A percentile compares a stretch with the other conserved stretches of the same genome.
phyloP scores from a whole-genome alignment of 92 coral and sea anemone genomes.

The Actinernus sp. region DNA sequence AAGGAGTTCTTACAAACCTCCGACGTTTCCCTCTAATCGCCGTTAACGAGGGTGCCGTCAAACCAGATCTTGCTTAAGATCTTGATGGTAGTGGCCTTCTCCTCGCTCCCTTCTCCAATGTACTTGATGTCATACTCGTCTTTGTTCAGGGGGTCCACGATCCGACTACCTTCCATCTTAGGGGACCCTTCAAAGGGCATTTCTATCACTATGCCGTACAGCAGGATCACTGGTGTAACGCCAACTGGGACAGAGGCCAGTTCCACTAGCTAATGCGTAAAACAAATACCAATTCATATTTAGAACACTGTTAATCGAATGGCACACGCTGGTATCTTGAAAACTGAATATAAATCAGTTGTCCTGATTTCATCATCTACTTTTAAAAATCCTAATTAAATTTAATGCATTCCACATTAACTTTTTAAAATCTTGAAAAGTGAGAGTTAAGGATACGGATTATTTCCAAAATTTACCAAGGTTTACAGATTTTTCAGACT shows the following conservation, averaged over 20 bases:
- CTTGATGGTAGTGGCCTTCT: constrained; percentile 23
- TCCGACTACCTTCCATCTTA: constrained; percentile 10
- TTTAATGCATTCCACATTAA: no score
- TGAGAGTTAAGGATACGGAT: no score
- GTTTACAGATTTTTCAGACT: no score
- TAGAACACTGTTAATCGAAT: no score
- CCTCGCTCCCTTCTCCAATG: constrained; percentile 66
- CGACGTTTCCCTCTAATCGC: background rate
- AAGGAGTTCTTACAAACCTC: no score
- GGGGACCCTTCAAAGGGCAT: constrained; percentile 67
- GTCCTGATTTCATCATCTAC: no score
- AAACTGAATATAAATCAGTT: no score
- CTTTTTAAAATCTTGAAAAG: no score
- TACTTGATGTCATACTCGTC: constrained; percentile 53
- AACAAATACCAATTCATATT: no score
- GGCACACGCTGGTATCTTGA: no score
- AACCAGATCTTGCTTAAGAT: constrained; percentile 64
- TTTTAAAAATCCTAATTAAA: no score
- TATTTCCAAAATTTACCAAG: no score
- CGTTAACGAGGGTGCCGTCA: constrained; percentile 12
- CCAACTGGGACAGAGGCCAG: constrained; percentile 59
- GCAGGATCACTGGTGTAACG: constrained; percentile 53
- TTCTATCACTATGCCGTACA: constrained; percentile 72
- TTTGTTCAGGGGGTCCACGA: constrained; percentile 48
- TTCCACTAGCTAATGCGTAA: constrained; percentile 63